Percentiles rank a stretch among this genome's conserved stretches.
These are phyloP conservation scores for Calyptomena viridis DNA, from an alignment of 2,113 vertebrate genomes.

Conservation along the genomic window DNA sequence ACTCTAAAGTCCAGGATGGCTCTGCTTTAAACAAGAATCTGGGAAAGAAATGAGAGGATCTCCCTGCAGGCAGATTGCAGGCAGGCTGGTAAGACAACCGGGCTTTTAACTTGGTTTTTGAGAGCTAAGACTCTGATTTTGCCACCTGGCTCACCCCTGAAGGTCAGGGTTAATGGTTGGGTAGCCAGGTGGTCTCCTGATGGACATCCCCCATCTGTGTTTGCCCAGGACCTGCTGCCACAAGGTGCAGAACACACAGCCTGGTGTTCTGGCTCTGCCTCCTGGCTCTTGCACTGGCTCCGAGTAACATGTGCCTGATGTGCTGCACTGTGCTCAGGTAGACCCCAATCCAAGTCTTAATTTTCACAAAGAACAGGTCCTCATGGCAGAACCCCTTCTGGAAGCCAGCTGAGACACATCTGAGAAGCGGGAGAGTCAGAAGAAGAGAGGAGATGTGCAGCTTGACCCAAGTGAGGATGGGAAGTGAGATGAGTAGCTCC, in stretches of 20 bases:
- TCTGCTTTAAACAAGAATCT: background rate
- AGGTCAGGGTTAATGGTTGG: background rate
- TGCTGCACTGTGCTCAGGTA: background rate
- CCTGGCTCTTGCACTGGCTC: background rate
- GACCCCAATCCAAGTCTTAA: background rate
- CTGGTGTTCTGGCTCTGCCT: background rate
- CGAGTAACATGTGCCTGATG: fast-evolving
- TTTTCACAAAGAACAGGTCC: background rate
- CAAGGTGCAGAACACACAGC: background rate
- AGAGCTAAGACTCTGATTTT: background rate
- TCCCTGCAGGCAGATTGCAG: background rate
- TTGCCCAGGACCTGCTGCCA: background rate
- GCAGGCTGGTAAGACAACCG: background rate
- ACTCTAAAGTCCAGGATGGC: background rate
- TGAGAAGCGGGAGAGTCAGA: background rate
- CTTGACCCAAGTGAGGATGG: background rate
- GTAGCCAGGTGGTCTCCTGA: background rate
- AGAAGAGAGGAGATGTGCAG: background rate
- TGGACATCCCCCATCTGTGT: fast-evolving
- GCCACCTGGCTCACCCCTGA: background rate
- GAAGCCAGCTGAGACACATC: background rate
- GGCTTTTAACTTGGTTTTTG: background rate
- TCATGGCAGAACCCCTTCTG: background rate
- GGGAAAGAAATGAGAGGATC: background rate
- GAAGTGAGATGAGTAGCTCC: background rate